A percentile compares a stretch with the other conserved stretches of the same genome.
Evolutionary conservation across 1,140 invertebrate genomes (phyloP).

Genomic region (Zophobas atratus): DNA sequence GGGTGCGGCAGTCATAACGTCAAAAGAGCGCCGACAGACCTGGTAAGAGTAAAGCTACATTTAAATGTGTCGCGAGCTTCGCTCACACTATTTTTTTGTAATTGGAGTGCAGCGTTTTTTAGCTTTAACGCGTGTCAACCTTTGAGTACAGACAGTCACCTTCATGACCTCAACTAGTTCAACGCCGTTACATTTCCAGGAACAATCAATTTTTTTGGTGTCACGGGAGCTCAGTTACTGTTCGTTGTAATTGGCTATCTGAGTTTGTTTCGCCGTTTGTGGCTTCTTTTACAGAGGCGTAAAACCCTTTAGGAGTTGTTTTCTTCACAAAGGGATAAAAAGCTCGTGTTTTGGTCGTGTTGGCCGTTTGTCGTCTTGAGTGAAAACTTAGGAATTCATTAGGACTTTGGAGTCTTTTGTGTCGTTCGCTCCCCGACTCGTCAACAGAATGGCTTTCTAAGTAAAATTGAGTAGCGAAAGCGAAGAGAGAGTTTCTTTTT

Average conservation of each 20-base stretch:
- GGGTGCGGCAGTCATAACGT: too few species aligned
- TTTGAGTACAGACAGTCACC: too few species aligned
- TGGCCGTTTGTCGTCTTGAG: conserved; percentile 35
- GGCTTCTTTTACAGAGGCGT: conserved; percentile 26
- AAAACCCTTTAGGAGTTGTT: conserved; percentile 24
- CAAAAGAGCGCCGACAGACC: too few species aligned
- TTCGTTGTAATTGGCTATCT: conserved; percentile 12
- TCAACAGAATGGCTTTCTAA: conserved; percentile 20
- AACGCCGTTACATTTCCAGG: too few species aligned
- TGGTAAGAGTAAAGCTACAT: too few species aligned
- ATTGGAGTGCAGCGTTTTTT: too few species aligned
- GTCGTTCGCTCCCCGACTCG: not conserved
- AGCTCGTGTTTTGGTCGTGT: conserved; percentile 41
- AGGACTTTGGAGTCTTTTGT: conserved; percentile 34
- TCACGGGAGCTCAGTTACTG: too few species aligned
- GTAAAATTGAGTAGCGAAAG: not conserved
- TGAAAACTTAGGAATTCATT: conserved; percentile 42
- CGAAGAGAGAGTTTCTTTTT: not conserved
- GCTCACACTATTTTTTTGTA: too few species aligned
- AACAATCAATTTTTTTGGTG: too few species aligned
- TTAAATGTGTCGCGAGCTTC: too few species aligned
- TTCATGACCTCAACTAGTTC: too few species aligned
- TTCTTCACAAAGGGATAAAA: conserved; percentile 30
- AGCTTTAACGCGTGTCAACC: too few species aligned
- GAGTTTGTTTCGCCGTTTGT: conserved; percentile 4